Base-by-base conservation (phyloP, 1,140 invertebrate genomes). In the Plectus sambesii region DNA sequence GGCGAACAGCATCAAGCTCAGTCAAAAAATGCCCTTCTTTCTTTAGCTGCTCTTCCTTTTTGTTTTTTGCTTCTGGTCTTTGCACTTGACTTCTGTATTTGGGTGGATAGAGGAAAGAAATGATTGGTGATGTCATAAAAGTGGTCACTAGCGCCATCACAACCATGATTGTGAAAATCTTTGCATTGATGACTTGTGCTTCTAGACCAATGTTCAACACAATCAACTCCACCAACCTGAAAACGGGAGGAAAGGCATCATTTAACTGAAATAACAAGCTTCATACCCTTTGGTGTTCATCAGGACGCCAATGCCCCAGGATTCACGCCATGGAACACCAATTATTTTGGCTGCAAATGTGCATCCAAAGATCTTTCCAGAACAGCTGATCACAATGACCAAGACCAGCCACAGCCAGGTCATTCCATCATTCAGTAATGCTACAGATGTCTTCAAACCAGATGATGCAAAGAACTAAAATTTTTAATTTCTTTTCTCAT, bases 121-220 rank as follows among this genome's bases (percentile, higher is more conserved):
- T 27, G 2, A 50, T 3, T 5, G 48, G 48, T 25, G 48, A 49
- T 2, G 48, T 50, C 48, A 50, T 50, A 20, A 50, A 50, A 17
- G 48, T 50, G 3, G 48, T 50, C 12, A 50, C 47, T 19, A 50
- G 25, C 17, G 48, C 48, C 48, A 50, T 50, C 1, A 50, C 24
- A 20, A 50, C 42, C 48, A 50, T 50, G 15, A 50, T 36, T 6
- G 27, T 29, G 20, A 50, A 50, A 37, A 50, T 49, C n/a, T 29
- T 20, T 12, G 35, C 45, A 50, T 50, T 50, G 42, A 50, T 50
- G 19, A 50, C 45, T 15, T 36, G 27, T 1, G 45, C 43, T 26
- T 50, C 48, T 6, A 49, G n/a, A n/a, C 48, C 48, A 26, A 50
- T 47, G 27, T 50, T 50, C n/a, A 50, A 47, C 22, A 50, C 48